Conservation (phyloP, 1,140 invertebrate genomes). For the Calliopsis andreniformis region DNA sequence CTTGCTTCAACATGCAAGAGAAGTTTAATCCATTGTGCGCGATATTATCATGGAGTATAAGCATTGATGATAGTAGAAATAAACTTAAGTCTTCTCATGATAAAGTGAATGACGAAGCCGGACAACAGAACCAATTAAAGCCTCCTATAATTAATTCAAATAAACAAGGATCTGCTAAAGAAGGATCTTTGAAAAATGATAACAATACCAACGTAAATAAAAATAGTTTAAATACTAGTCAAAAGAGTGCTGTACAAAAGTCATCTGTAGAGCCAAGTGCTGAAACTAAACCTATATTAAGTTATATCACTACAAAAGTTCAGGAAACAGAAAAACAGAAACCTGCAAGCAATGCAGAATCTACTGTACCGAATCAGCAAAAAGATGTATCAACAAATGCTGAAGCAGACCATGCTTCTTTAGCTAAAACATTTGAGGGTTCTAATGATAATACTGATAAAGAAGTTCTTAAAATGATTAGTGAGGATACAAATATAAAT, state of each 20-base stretch:
- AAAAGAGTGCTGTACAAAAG: no score
- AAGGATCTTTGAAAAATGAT: no score
- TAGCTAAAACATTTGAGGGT: neutral
- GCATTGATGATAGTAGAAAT: constrained; percentile 10
- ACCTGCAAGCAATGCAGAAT: neutral
- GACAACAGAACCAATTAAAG: neutral
- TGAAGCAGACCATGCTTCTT: no score
- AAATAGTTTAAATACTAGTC: no score
- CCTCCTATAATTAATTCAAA: neutral
- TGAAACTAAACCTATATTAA: no score
- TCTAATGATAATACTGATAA: neutral
- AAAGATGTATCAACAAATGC: neutral
- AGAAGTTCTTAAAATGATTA: neutral
- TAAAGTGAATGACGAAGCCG: neutral
- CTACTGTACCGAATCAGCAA: neutral
- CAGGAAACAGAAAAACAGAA: neutral
- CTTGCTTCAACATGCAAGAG: constrained; percentile 20
- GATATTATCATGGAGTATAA: constrained; percentile 50
- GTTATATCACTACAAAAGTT: neutral
- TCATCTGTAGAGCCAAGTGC: no score
- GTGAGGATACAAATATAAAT: neutral
- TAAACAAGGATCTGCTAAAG: neutral
- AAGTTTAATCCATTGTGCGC: constrained; percentile 49
- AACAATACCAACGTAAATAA: no score
- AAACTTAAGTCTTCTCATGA: neutral